Evolutionary conservation across 2,888 invertebrate species (phyloP).

Genomic region (Aphelenchoides bicaudatus): DNA sequence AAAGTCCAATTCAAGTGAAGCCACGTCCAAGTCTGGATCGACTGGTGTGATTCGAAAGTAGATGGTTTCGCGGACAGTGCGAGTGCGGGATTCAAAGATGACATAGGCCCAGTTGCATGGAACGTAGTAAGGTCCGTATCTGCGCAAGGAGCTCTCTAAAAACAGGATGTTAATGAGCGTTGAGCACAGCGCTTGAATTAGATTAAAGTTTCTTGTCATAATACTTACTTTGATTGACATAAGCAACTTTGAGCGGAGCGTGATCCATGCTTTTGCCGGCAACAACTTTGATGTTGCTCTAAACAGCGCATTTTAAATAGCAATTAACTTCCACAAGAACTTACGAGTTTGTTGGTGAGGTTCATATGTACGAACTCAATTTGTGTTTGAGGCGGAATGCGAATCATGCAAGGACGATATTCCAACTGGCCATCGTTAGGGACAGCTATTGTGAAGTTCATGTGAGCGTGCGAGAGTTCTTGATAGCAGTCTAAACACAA

Average conservation of each 20-base stretch:
- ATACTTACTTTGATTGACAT: not conserved
- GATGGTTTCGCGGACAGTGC: not conserved
- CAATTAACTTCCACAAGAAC: not conserved
- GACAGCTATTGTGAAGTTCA: not conserved
- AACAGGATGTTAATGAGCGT: too few relatives aligned
- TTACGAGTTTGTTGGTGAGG: not conserved
- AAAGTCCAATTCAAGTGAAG: too few relatives aligned
- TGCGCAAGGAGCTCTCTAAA: too few relatives aligned
- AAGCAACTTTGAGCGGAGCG: not conserved
- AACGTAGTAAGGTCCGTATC: conserved; percentile 4
- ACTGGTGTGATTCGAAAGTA: too few relatives aligned
- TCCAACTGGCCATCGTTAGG: not conserved
- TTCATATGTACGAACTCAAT: conserved; percentile 5
- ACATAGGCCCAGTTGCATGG: conserved; percentile 1
- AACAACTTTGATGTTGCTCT: not conserved
- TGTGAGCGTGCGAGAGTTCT: conserved; percentile 1
- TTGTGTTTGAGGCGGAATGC: not conserved
- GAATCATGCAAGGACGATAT: not conserved
- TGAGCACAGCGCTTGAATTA: too few relatives aligned
- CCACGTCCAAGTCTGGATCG: too few relatives aligned
- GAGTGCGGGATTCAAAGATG: not conserved
- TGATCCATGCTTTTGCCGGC: not conserved
- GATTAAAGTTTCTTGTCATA: too few relatives aligned
- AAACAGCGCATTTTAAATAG: not conserved
- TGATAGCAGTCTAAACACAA: conserved; percentile 4